Evolutionary conservation across 1,140 invertebrate species (phyloP), one percentile per base, ranked within the genome.

Genomic region (Heliothis subflexa): DNA sequence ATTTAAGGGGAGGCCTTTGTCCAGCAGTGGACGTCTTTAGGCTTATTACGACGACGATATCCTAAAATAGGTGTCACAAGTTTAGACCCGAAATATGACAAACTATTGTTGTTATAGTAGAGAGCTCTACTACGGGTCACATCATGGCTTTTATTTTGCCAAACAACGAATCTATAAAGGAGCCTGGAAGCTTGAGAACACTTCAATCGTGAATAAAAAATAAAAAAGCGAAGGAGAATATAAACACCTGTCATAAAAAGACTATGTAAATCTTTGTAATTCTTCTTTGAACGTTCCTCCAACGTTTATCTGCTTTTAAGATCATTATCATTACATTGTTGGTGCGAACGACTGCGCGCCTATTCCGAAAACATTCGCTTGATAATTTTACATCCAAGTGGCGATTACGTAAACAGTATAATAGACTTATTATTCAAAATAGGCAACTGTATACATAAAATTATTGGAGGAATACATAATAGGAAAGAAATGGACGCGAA

Each of bases 291-390:
- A 73, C 68, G 47, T 71, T 71, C 14, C 25, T n/a, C n/a, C 52
- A 16, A 40, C 70, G 33, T 73, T 59, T 59, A 73, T 73, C 71
- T 73, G 59, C 55, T 73, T 47, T 54, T 49, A n/a, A 73, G 71
- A 73, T 73, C 71, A 59, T 73, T 73, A 73, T 59, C 71, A 73
- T 57, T 73, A 73, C 55, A 73, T 59, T 73, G 71, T 73, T 57
- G 52, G 25, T 11, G 40, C 71, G 7, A 40, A 73, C 55, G 71
- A 59, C 40, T 47, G 55, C 40, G 55, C 55, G 71, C 52, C 33
- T 73, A 59, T 73, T 73, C 54, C 40, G 13, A 73, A 73, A 49
- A 71, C 68, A 71, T 71, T 71, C 45, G 68, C 68, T 40, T 71
- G 68, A 71, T 71, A 71, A 55, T 71, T 71, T 55, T 55, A 71